Evolutionary conservation across 1,140 invertebrate genomes (phyloP), one percentile per base, ranked within the genome.

Genomic region (Macrosteles quadrilineatus): DNA sequence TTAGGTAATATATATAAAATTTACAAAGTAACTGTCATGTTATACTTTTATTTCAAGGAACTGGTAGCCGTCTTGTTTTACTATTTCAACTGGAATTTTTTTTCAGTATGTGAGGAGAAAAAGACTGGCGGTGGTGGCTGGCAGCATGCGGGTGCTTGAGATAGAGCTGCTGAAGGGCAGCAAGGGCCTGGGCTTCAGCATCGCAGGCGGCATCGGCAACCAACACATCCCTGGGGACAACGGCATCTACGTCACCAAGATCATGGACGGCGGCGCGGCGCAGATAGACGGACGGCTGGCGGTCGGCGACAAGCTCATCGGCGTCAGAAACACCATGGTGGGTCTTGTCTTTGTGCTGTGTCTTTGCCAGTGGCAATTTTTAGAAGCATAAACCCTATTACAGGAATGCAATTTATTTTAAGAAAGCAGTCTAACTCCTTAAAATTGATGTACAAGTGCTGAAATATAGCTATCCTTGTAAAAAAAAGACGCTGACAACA

Each of bases 201-300:
- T 98, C 83, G 96, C 96, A 59, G 97, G 97, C 55, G 97, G 97
- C 65, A 91, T 97, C 72, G 96, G 95, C 63, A 98, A 98, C 85
- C 94, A 98, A 82, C 96, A 98, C 83, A 96, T 97, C 81, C 94
- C 95, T 36, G 96, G 96, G 67, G 96, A 99, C 83, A 97, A 98
- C 87, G 95, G 97, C 53, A 99, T 99, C 77, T 98, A 98, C 83
- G 94, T 99, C 73, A 99, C 97, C 27, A 98, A 99, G 84, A 93
- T 99, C 67, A 97, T 98, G 88, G 94, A 98, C 64, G 96, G 96
- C 31, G 97, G 97, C 27, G 96, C 97, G 1, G 96, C 97, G 14
- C 91, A 94, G 79, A 86, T 93, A 68, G 97, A 99, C 81, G 96
- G 97, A 14, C 85, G 96, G 53, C 85, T 99, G 57, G 85, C 88